Percentiles rank a stretch among this genome's conserved stretches.
Conservation (phyloP, 2,888 invertebrate species). For the Volucella inflata region DNA sequence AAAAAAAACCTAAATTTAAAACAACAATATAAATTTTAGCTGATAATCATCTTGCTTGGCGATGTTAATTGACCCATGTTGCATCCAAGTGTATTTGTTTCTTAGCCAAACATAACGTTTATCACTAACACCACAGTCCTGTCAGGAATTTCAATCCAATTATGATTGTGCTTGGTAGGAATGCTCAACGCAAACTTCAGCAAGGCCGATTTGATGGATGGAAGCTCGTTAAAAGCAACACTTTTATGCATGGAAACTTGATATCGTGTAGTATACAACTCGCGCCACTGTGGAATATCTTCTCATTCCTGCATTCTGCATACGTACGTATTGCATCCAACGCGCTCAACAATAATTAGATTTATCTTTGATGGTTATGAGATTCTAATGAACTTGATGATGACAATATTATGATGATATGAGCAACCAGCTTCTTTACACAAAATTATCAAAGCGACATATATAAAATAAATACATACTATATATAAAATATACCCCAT, state of each 20-base stretch:
- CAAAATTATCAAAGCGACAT: constrained; percentile 46
- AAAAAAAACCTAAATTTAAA: too few relatives aligned
- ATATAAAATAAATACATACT: constrained; percentile 13
- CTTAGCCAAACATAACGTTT: constrained; percentile 3
- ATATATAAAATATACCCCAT: too few relatives aligned
- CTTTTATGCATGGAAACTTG: constrained; percentile 55
- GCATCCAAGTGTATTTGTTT: not conserved
- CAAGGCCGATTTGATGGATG: constrained; percentile 61
- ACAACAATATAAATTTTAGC: not conserved
- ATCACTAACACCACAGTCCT: constrained; percentile 12
- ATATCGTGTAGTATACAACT: constrained; percentile 27
- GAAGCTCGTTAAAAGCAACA: constrained; percentile 65
- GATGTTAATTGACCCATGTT: constrained; percentile 28
- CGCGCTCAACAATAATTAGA: constrained; percentile 58
- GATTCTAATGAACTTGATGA: constrained; percentile 54
- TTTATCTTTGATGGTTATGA: constrained; percentile 59
- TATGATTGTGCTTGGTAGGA: constrained; percentile 48
- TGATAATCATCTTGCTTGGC: not conserved
- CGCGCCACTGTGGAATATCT: constrained; percentile 7
- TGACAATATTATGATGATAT: constrained; percentile 24
- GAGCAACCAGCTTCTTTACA: constrained; percentile 37
- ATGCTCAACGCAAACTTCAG: constrained; percentile 34
- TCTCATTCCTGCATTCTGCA: constrained; percentile 24
- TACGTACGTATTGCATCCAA: constrained; percentile 39
- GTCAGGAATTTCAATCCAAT: constrained; percentile 56